phyloP scores from a whole-genome alignment of 2,888 invertebrate species.

The Arenicola marina region DNA sequence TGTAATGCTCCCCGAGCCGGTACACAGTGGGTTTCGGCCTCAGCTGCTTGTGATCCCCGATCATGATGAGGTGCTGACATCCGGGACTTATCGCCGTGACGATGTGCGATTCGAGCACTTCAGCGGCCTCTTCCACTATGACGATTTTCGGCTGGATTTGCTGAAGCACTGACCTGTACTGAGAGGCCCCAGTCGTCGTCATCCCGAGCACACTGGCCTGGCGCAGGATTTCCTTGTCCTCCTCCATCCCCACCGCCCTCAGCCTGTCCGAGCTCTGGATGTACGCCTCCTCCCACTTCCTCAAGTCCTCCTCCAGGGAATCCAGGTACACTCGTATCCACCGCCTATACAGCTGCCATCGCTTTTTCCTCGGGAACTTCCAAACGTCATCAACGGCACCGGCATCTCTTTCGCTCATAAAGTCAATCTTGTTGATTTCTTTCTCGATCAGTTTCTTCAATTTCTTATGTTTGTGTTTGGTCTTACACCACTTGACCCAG shows the following conservation, averaged over 20 bases:
- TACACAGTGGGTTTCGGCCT: constrained; percentile 75
- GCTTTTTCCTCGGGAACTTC: constrained; percentile 42
- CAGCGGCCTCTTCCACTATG: constrained; percentile 85
- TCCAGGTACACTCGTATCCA: constrained; percentile 49
- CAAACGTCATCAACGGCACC: constrained; percentile 38
- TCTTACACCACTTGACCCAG: background rate
- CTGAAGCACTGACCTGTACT: constrained; percentile 45
- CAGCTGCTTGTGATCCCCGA: constrained; percentile 83
- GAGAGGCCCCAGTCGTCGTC: constrained; percentile 57
- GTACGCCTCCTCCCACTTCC: constrained; percentile 30
- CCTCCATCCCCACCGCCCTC: constrained; percentile 33
- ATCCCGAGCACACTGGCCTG: constrained; percentile 48
- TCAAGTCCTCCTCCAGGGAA: constrained; percentile 23
- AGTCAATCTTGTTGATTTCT: constrained; percentile 36
- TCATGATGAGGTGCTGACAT: constrained; percentile 81
- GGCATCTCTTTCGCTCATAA: constrained; percentile 42
- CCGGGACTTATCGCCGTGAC: constrained; percentile 74
- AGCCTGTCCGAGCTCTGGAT: constrained; percentile 23
- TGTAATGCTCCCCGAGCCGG: constrained; percentile 69
- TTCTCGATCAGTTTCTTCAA: background rate
- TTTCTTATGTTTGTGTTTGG: no score
- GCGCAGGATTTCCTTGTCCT: constrained; percentile 42
- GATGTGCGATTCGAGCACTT: constrained; percentile 84
- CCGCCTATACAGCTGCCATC: constrained; percentile 63
- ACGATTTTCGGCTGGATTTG: constrained; percentile 59